Evolutionary conservation across 2,888 invertebrate species (phyloP).

Genomic region (Salpingus planirostris): DNA sequence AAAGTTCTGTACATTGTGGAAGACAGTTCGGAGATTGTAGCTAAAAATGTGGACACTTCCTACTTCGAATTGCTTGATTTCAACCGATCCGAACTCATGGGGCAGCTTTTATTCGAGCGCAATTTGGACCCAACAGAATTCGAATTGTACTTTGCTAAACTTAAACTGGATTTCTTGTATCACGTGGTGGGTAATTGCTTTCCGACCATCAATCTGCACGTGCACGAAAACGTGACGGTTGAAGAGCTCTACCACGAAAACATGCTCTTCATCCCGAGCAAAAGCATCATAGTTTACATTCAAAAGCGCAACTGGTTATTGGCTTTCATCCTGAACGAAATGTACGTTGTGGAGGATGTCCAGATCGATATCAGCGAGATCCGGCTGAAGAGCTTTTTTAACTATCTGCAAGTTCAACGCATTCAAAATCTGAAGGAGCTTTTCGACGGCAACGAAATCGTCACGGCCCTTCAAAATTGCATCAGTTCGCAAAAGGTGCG

Average conservation of each 20-base stretch:
- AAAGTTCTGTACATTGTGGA: conserved; percentile 39
- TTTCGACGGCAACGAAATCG: conserved; percentile 49
- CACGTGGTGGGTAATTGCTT: conserved; percentile 65
- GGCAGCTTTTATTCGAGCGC: conserved; percentile 58
- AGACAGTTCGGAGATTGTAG: conserved; percentile 31
- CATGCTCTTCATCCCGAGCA: conserved; percentile 39
- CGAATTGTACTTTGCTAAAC: conserved; percentile 57
- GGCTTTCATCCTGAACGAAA: conserved; percentile 57
- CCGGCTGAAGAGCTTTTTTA: conserved; percentile 51
- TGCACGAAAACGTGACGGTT: conserved; percentile 43
- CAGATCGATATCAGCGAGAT: conserved; percentile 45
- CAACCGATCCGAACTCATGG: conserved; percentile 53
- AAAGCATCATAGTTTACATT: conserved; percentile 52
- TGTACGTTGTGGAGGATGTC: conserved; percentile 48
- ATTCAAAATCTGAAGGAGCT: conserved; percentile 49
- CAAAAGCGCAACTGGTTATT: conserved; percentile 60
- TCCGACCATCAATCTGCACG: conserved; percentile 50
- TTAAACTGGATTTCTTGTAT: conserved; percentile 66
- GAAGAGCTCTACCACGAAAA: conserved; percentile 41
- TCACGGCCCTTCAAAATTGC: conserved; percentile 50
- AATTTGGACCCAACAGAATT: conserved; percentile 58
- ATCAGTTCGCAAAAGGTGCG: conserved; percentile 45
- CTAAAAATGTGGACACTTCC: conserved; percentile 33
- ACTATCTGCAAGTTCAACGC: conserved; percentile 49
- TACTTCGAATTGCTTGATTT: conserved; percentile 48